These are phyloP conservation scores for Euthynnus affinis DNA, from an alignment of 2,797 vertebrate genomes.

Conservation along the genomic window DNA sequence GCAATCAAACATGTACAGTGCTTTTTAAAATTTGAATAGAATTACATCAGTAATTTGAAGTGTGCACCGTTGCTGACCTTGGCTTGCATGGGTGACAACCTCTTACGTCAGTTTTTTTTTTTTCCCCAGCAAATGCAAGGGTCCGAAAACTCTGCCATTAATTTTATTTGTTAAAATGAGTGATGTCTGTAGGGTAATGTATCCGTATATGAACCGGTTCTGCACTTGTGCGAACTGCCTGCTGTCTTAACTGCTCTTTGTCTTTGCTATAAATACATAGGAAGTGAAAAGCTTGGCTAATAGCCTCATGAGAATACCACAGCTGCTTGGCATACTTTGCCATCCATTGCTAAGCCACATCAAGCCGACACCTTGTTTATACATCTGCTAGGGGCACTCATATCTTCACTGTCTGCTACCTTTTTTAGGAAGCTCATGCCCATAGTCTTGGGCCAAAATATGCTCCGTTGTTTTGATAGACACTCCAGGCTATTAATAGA, in stretches of 20 bases:
- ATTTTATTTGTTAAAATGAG: slow-evolving; percentile 31
- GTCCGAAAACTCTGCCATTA: not conserved
- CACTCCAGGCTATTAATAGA: slow-evolving; percentile 74
- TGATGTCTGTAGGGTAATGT: slow-evolving; percentile 14
- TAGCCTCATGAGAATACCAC: slow-evolving; percentile 73
- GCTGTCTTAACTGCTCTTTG: slow-evolving; percentile 62
- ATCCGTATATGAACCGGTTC: slow-evolving; percentile 19
- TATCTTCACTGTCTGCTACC: slow-evolving; percentile 53
- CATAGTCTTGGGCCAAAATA: slow-evolving; percentile 30
- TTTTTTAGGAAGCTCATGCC: slow-evolving; percentile 63
- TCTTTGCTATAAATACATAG: slow-evolving; percentile 76
- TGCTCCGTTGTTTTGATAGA: slow-evolving; percentile 40
- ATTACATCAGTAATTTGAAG: not conserved
- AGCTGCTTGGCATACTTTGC: slow-evolving; percentile 68
- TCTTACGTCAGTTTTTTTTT: not conserved
- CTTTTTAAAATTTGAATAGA: too few species aligned
- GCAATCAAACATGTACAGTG: not conserved
- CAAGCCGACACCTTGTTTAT: slow-evolving; percentile 83
- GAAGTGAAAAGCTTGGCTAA: slow-evolving; percentile 81
- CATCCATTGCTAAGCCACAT: slow-evolving; percentile 73
- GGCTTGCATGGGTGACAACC: not conserved
- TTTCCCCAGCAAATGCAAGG: not conserved
- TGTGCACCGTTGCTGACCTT: not conserved
- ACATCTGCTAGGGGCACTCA: slow-evolving; percentile 72
- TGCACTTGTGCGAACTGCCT: slow-evolving; percentile 35